Percentiles rank a stretch among this genome's conserved stretches.
Evolutionary conservation across 2,113 vertebrate species (phyloP).

Genomic region (Malurus elegans): DNA sequence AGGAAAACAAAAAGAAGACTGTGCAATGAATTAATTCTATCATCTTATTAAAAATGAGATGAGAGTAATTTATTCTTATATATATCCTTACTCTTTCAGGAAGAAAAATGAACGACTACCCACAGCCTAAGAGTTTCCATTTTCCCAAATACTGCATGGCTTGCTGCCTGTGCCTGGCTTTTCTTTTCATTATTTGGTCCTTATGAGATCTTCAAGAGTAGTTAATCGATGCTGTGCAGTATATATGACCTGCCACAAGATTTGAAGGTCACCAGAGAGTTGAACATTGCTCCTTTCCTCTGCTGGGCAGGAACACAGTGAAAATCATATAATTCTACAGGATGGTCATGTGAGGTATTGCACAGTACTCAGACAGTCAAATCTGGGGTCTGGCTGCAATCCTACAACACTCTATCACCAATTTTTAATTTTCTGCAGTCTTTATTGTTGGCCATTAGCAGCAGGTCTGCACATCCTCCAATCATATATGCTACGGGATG

Average conservation of each 20-base stretch:
- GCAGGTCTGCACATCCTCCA: not conserved
- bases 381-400: not conserved
- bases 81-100: not conserved
- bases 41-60: not conserved
- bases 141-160: not conserved
- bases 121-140: not conserved
- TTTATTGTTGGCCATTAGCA: not conserved
- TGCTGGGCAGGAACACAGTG: not conserved
- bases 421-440: not conserved
- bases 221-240: not conserved
- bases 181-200: not conserved
- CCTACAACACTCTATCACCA: rapidly evolving
- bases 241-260: not conserved
- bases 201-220: not conserved
- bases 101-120: not conserved
- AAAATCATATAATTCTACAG: not conserved
- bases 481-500: not conserved
- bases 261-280: not conserved
- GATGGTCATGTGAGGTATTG: rapidly evolving
- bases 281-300: not conserved
- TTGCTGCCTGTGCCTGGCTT: not conserved
- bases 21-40: not conserved
- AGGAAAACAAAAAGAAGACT: not conserved
- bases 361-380: not conserved
- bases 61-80: not conserved